Evolutionary conservation across 53 echinoderm and acorn worm genomes (phyloP), one percentile per base, ranked within the genome.

Genomic region (Hippasteria phrygiana): DNA sequence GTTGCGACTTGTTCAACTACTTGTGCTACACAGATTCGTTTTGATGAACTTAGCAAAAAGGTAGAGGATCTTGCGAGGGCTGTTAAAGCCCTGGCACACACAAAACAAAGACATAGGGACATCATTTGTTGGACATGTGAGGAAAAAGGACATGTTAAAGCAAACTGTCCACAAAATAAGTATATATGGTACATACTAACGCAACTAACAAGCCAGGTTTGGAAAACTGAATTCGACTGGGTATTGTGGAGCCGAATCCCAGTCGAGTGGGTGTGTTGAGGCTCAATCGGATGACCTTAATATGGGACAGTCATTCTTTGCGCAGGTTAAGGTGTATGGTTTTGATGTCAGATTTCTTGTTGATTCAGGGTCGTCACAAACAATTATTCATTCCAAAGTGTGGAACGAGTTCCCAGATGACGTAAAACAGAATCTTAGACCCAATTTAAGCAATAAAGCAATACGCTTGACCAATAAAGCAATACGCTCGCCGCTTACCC

Each of bases 381-480:
- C n/a, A n/a, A n/a, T 62, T 18, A 62, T 62, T 14, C 16, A 62
- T 62, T 24, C 62, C 5, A 20, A 22, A 5, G 17, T 24, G 17
- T 62, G 17, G 17, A 24, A 48, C 8, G 8, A 10, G 14, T 48
- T 48, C 8, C 48, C 14, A 48, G 48, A 14, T n/a, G 48, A 48
- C 8, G 14, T 48, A 7, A 7, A 14, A 62, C 62, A 62, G 26
- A 62, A 62, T 62, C 5, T 62, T 20, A 14, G 5, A 62, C 62
- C 62, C 26, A 5, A 20, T 62, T 14, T 22, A 5, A 14, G 27
- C 33, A 66, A 3, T 16, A 28, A 65, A 3, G 43, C n/a, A n/a
- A n/a, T n/a, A 43, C 28, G 40, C 83, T 65, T 39, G 43, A 83
- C 83, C 83, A 1, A 43, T 83, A 43, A 38, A 66, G 35, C 83